These are phyloP conservation scores for Dendrolimus kikuchii DNA, from an alignment of 1,140 invertebrate species.

Conservation along the genomic window DNA sequence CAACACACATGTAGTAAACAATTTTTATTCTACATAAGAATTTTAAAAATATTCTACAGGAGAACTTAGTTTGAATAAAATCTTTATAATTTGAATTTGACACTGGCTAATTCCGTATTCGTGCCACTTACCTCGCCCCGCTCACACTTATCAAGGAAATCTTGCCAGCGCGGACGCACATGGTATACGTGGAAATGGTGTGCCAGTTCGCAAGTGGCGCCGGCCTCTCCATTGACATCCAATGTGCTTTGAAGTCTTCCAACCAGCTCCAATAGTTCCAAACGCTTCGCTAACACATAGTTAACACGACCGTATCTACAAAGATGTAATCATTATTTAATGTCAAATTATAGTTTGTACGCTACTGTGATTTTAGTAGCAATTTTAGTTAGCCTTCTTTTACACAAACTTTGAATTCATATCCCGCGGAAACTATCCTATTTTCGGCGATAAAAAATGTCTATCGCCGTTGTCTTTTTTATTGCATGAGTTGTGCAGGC, in stretches of 20 bases:
- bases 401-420: too few relatives aligned
- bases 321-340: background rate
- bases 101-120: background rate
- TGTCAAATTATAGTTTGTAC: background rate
- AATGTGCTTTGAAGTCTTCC: slow-evolving; percentile 90
- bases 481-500: too few relatives aligned
- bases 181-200: slow-evolving; percentile 92
- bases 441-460: too few relatives aligned
- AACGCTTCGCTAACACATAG: slow-evolving; percentile 94
- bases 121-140: slow-evolving; percentile 28
- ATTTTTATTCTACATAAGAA: too few relatives aligned
- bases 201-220: slow-evolving; percentile 98
- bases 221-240: slow-evolving; percentile 86
- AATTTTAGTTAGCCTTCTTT: too few relatives aligned
- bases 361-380: background rate
- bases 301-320: slow-evolving; percentile 96
- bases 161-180: slow-evolving; percentile 92
- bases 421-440: too few relatives aligned
- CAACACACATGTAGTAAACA: too few relatives aligned
- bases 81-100: too few relatives aligned
- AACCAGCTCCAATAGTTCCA: slow-evolving; percentile 94
- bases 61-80: too few relatives aligned
- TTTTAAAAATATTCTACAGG: too few relatives aligned
- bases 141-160: slow-evolving; percentile 76
- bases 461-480: too few relatives aligned